Evolutionary conservation across 2,113 vertebrate genomes (phyloP).

Genomic region (Myanophis thanlyinensis): DNA sequence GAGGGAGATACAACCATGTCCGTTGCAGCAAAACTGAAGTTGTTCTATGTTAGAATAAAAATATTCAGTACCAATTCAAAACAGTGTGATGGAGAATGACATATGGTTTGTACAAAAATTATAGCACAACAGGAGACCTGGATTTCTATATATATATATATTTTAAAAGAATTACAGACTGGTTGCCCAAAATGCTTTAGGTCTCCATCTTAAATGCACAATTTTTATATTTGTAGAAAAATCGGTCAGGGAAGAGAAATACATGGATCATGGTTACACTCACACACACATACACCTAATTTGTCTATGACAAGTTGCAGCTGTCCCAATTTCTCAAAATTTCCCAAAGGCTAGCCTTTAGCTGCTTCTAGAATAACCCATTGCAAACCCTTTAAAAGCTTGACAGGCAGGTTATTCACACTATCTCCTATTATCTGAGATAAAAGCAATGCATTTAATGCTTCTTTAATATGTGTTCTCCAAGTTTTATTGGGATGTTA

Average conservation of each 20-base stretch:
- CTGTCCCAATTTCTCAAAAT: conserved; percentile 19
- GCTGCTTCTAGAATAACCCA: conserved; percentile 26
- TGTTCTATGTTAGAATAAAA: neutral
- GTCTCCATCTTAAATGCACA: neutral
- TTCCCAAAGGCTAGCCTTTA: conserved; percentile 18
- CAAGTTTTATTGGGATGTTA: conserved; percentile 29
- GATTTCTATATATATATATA: too few relatives aligned
- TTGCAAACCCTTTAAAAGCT: conserved; percentile 31
- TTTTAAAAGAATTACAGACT: too few relatives aligned
- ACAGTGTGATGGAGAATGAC: neutral
- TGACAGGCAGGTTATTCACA: conserved; percentile 37
- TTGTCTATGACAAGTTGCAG: neutral
- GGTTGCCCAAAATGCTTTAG: neutral
- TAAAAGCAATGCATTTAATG: conserved; percentile 25
- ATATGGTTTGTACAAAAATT: neutral
- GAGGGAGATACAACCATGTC: neutral
- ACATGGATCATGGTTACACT: neutral
- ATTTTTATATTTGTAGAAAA: neutral
- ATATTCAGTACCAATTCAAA: neutral
- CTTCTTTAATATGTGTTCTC: conserved; percentile 41
- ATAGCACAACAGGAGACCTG: conserved; percentile 1
- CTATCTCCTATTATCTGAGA: conserved; percentile 31
- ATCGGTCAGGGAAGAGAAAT: neutral
- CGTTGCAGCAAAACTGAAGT: neutral
- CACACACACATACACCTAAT: neutral